Percentiles rank a stretch among this genome's conserved stretches.
These are phyloP conservation scores for Nebria brevicollis DNA, from an alignment of 2,888 invertebrate species.

Conservation along the genomic window DNA sequence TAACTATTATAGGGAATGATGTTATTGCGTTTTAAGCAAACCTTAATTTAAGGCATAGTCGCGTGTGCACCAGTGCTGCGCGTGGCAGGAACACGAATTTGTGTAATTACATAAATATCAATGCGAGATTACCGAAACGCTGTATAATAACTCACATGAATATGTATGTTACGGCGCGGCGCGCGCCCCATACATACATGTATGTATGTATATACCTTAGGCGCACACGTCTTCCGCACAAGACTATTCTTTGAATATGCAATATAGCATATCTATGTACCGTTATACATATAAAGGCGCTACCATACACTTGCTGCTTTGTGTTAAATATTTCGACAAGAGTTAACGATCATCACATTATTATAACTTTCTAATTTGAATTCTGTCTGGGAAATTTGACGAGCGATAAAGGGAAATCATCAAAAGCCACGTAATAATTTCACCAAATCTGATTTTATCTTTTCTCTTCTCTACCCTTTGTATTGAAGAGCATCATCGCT, in stretches of 20 bases:
- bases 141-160: constrained; percentile 1
- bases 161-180: not conserved
- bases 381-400: not conserved
- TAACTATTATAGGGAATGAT: not conserved
- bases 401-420: not conserved
- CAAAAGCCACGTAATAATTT: not conserved
- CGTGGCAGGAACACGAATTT: constrained; percentile 34
- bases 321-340: not conserved
- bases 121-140: constrained; percentile 30
- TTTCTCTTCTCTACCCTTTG: not conserved
- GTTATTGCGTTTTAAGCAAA: constrained; percentile 1
- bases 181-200: not conserved
- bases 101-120: constrained; percentile 44
- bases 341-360: not conserved
- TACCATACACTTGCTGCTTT: not conserved
- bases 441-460: not conserved
- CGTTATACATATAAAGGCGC: not conserved
- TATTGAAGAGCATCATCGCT: not conserved
- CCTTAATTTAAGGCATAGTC: constrained; percentile 1
- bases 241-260: not conserved
- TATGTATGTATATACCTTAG: not conserved
- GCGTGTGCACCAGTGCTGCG: not conserved
- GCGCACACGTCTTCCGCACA: not conserved
- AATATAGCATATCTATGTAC: not conserved
- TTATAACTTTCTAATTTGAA: not conserved